Evolutionary conservation across 1,140 invertebrate species (phyloP).

Genomic region (Drosophila ogumai): DNA sequence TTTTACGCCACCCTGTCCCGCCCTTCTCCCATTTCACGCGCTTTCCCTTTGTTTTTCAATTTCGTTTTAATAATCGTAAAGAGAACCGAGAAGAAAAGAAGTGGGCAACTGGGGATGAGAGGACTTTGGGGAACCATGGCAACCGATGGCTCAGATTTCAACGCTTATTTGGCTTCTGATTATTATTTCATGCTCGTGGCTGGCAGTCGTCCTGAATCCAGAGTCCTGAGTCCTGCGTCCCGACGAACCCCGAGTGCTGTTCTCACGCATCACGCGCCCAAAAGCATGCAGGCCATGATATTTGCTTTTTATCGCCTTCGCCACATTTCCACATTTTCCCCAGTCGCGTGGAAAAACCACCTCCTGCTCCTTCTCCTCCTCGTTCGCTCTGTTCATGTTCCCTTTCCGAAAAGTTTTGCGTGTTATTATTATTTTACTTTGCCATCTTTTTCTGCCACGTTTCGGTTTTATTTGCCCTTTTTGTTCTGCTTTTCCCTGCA

Average conservation of each 20-base stretch:
- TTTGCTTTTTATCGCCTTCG: slow-evolving; percentile 73
- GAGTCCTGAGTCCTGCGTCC: slow-evolving; percentile 15
- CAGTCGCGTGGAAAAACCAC: slow-evolving; percentile 7
- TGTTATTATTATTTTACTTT: slow-evolving; percentile 76
- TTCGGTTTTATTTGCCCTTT: slow-evolving; percentile 60
- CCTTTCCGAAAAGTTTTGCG: slow-evolving; percentile 41
- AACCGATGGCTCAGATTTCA: slow-evolving; percentile 73
- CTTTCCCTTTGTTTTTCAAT: slow-evolving; percentile 66
- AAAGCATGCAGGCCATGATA: slow-evolving; percentile 78
- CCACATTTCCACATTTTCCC: slow-evolving; percentile 41
- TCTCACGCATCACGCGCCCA: slow-evolving; percentile 71
- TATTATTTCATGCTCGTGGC: slow-evolving; percentile 75
- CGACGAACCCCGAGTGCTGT: slow-evolving; percentile 38
- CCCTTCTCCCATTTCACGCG: slow-evolving; percentile 7
- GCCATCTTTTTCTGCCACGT: slow-evolving; percentile 68
- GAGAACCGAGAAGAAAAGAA: background rate
- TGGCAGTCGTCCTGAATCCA: slow-evolving; percentile 12
- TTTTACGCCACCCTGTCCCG: background rate
- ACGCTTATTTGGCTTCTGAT: slow-evolving; percentile 80
- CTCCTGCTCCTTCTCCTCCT: background rate
- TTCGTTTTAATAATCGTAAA: slow-evolving; percentile 73
- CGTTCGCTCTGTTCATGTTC: slow-evolving; percentile 5
- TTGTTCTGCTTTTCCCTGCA: slow-evolving; percentile 43
- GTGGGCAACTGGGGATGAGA: slow-evolving; percentile 15
- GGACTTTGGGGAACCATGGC: slow-evolving; percentile 33